Evolutionary conservation across 2,113 vertebrate genomes (phyloP).

Genomic region (Lampris incognitus): DNA sequence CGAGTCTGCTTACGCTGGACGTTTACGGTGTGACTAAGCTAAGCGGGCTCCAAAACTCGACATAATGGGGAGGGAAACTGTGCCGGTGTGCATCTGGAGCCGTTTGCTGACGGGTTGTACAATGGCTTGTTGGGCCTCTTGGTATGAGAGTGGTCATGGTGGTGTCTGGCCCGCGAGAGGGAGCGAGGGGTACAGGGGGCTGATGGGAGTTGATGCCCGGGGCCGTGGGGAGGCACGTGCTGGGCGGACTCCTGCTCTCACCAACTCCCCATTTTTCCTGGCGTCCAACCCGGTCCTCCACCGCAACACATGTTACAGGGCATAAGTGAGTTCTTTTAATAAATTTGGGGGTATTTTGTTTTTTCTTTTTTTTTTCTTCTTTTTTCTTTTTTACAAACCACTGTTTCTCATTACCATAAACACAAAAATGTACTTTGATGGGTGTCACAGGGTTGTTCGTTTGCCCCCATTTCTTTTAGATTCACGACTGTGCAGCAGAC

Average conservation of each 20-base stretch:
- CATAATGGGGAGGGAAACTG: conserved; percentile 62
- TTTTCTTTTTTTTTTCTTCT: conserved; percentile 67
- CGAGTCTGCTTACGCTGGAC: conserved; percentile 55
- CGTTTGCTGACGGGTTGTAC: conserved; percentile 73
- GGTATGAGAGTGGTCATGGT: conserved; percentile 70
- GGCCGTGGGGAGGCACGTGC: conserved; percentile 71
- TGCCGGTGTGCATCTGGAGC: conserved; percentile 59
- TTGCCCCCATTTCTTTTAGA: conserved; percentile 1
- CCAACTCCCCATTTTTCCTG: conserved; percentile 81
- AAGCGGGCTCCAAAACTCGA: conserved; percentile 69
- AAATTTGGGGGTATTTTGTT: conserved; percentile 78
- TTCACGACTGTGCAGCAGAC: conserved; percentile 14
- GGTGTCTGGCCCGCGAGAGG: conserved; percentile 70
- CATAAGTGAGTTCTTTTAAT: conserved; percentile 84
- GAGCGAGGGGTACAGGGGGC: conserved; percentile 54
- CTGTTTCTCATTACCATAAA: conserved; percentile 79
- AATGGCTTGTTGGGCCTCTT: conserved; percentile 75
- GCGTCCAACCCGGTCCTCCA: conserved; percentile 66
- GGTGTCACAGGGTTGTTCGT: conserved; percentile 47
- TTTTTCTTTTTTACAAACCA: conserved; percentile 75
- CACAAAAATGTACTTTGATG: conserved; percentile 65
- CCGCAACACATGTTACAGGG: conserved; percentile 85
- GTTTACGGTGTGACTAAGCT: conserved; percentile 66
- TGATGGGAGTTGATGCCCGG: conserved; percentile 52
- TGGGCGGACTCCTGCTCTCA: conserved; percentile 68